A percentile compares a stretch with the other conserved stretches of the same genome.
Conservation (phyloP, 2,888 invertebrate genomes). For the Anthoptus insignis region DNA sequence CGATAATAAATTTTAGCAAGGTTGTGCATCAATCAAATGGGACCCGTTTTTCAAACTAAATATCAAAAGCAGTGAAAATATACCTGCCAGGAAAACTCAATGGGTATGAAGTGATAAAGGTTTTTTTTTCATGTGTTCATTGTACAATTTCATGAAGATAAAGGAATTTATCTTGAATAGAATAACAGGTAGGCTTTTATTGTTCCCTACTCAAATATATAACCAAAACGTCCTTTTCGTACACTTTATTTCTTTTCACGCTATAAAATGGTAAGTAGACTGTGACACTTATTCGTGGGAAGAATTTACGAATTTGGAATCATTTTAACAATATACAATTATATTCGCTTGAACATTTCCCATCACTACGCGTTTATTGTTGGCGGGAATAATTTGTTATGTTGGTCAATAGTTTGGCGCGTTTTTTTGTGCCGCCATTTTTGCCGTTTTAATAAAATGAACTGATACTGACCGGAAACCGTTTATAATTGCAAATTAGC, state of each 20-base stretch:
- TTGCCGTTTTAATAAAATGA: background rate
- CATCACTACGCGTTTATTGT: slow-evolving; percentile 11
- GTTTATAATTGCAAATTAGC: slow-evolving; percentile 27
- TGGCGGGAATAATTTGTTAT: background rate
- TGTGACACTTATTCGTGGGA: slow-evolving; percentile 52
- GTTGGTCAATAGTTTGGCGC: slow-evolving; percentile 25
- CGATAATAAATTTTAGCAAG: no score
- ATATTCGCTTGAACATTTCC: background rate
- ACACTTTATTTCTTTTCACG: background rate
- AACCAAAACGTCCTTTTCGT: background rate
- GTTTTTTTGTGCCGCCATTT: slow-evolving; percentile 41
- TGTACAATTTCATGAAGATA: background rate
- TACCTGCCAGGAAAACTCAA: background rate
- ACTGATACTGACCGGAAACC: slow-evolving; percentile 44
- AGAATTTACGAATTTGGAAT: slow-evolving; percentile 19
- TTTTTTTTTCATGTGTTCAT: background rate
- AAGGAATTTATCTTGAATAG: background rate
- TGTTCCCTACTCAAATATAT: slow-evolving; percentile 11
- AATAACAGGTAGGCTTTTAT: slow-evolving; percentile 23
- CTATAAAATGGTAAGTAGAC: background rate
- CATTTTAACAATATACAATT: slow-evolving; percentile 9
- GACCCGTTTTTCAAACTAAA: no score
- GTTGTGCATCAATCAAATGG: no score
- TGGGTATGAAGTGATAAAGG: background rate
- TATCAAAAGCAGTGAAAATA: background rate